These are phyloP conservation scores for Danio choprae DNA, from an alignment of 2,797 vertebrate genomes.

Conservation along the genomic window DNA sequence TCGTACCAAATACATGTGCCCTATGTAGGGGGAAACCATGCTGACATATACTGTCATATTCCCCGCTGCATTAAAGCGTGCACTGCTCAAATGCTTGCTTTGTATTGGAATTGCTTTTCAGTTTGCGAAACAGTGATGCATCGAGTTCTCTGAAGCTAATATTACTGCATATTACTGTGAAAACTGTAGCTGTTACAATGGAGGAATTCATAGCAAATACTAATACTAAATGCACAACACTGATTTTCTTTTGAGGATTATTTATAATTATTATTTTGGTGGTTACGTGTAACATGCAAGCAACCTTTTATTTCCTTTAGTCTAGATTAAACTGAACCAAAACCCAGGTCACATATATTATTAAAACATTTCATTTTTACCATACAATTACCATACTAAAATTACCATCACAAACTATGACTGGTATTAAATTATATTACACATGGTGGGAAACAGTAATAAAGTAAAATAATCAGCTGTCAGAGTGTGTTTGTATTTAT, in stretches of 20 bases:
- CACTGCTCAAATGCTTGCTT: not conserved
- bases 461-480: not conserved
- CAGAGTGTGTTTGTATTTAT: not conserved
- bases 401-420: not conserved
- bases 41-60: conserved; percentile 43
- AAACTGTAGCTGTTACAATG: conserved; percentile 19
- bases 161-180: conserved; percentile 3
- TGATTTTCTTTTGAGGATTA: not conserved
- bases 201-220: not conserved
- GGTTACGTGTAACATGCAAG: not conserved
- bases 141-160: conserved; percentile 1
- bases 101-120: not conserved
- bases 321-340: not conserved
- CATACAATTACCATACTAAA: not conserved
- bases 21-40: conserved; percentile 35
- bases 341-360: not conserved
- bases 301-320: not conserved
- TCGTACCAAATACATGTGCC: conserved; percentile 56
- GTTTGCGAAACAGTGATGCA: conserved; percentile 5
- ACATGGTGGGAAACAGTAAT: not conserved
- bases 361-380: conserved; percentile 1
- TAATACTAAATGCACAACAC: not conserved
- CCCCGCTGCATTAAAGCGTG: conserved; percentile 7
- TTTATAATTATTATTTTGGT: not conserved
- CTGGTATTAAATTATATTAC: not conserved